These are phyloP conservation scores for Rhyacichthys aspro DNA, from an alignment of 2,797 vertebrate species.

Conservation along the genomic window DNA sequence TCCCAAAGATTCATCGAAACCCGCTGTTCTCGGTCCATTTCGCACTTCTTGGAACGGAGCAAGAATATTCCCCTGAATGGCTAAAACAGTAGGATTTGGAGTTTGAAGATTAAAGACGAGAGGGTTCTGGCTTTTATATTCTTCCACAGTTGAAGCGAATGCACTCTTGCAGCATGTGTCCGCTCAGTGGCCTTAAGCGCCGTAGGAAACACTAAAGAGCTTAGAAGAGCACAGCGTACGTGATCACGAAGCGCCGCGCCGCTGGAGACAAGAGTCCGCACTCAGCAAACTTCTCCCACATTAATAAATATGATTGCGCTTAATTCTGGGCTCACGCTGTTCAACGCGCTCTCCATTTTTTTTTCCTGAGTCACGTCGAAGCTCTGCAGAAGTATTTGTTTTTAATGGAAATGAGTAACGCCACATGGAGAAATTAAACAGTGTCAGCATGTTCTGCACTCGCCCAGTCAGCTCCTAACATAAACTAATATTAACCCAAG, in stretches of 20 bases:
- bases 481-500: background rate
- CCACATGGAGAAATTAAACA: background rate
- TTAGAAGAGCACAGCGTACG: slow-evolving; percentile 15
- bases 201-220: slow-evolving; percentile 24
- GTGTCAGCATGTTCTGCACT: slow-evolving; percentile 2
- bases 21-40: slow-evolving; percentile 26
- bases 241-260: slow-evolving; percentile 5
- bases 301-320: slow-evolving; percentile 41
- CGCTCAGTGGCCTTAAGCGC: slow-evolving; percentile 14
- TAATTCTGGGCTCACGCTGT: slow-evolving; percentile 34
- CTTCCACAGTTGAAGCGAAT: slow-evolving; percentile 15
- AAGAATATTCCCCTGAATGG: slow-evolving; percentile 19
- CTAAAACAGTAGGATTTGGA: slow-evolving; percentile 27
- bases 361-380: slow-evolving; percentile 24
- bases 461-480: background rate
- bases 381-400: slow-evolving; percentile 28
- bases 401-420: slow-evolving; percentile 29
- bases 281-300: slow-evolving; percentile 32
- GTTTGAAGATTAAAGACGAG: slow-evolving; percentile 40
- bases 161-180: slow-evolving; percentile 21
- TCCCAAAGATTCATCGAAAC: slow-evolving; percentile 29
- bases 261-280: slow-evolving; percentile 18
- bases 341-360: slow-evolving; percentile 2
- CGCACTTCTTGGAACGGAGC: slow-evolving; percentile 25
- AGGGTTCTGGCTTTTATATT: slow-evolving; percentile 14